Evolutionary conservation across 1,140 invertebrate genomes (phyloP).

Genomic region (Drosophila tropicalis): DNA sequence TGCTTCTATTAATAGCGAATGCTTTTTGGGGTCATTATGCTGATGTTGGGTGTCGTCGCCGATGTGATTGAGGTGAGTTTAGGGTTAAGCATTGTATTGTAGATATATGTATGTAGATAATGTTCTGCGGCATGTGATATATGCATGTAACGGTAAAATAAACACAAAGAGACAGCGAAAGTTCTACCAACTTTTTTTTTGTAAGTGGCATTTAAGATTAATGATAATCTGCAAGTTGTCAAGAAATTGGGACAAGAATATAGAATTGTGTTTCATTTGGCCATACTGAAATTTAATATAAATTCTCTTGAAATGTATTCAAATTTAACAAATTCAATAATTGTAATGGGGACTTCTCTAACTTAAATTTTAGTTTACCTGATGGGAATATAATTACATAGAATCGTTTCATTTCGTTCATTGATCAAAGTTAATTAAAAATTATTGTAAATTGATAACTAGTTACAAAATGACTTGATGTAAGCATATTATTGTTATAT

Average conservation of each 20-base stretch:
- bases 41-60: constrained; percentile 32
- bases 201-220: background rate
- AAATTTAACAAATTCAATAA: too few relatives aligned
- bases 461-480: background rate
- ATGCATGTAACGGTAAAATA: constrained; percentile 9
- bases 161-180: constrained; percentile 17
- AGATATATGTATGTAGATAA: constrained; percentile 5
- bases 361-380: too few relatives aligned
- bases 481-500: background rate
- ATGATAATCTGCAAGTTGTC: background rate
- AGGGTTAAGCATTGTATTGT: constrained; percentile 6
- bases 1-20: constrained; percentile 54
- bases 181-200: background rate
- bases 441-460: background rate
- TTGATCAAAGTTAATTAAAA: too few relatives aligned
- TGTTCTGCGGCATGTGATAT: constrained; percentile 11
- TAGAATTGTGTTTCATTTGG: background rate
- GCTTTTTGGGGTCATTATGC: constrained; percentile 61
- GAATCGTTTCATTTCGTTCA: too few relatives aligned
- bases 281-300: too few relatives aligned
- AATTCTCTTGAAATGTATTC: too few relatives aligned
- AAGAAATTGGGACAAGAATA: background rate
- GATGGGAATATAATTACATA: too few relatives aligned
- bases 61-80: constrained; percentile 44
- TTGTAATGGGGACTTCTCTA: too few relatives aligned